Base-by-base conservation (phyloP, 1,140 invertebrate genomes). In the Potamilus streckersoni region DNA sequence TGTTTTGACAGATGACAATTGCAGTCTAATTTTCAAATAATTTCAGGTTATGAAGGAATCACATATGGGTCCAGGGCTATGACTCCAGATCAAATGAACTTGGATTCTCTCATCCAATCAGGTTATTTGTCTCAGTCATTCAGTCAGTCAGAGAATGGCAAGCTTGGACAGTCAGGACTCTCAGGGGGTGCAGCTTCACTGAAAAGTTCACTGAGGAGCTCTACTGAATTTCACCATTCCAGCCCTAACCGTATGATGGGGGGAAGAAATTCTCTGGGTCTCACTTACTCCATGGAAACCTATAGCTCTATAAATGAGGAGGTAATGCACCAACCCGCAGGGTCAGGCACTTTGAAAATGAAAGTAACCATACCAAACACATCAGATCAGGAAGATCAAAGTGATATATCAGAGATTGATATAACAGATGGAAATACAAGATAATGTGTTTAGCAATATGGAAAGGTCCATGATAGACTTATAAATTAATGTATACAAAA, bases 21-120 rank as follows among this genome's bases (percentile, higher is more conserved):
- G 38, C 38, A 49, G 38, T 49, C 38, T 11, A 49, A 49, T 49
- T 49, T 49, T 49, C 38, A 49, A 49, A 49, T 49, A 8, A 49
- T 49, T 49, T 49, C 64, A 27, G 20, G 75, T 69, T 73, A 68
- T 31, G 72, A 71, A 68, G 70, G 75, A 8, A 80, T 70, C 68
- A 74, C 79, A n/a, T 65, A 71, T 62, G 80, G 80, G 31, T 79
- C 83, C 6, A 65, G 81, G 17, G 79, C 83, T 13, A 80, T 83
- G 31, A 87, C 84, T 8, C 83, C 86, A 17, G 86, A 88, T 68
- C 86, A 87, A 74, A 83, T 88, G 78, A 86, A 86, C 73, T 77
- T 85, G 15, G 84, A 88, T 31, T 81, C 79, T 69, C 75, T 87
- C 56, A 72, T 87, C 57, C 82, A 84, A 69, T 85, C 85, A 58